Conservation (phyloP, 30 jellyfish, hydroid and myxozoan species). For the Euphysa ruthae region DNA sequence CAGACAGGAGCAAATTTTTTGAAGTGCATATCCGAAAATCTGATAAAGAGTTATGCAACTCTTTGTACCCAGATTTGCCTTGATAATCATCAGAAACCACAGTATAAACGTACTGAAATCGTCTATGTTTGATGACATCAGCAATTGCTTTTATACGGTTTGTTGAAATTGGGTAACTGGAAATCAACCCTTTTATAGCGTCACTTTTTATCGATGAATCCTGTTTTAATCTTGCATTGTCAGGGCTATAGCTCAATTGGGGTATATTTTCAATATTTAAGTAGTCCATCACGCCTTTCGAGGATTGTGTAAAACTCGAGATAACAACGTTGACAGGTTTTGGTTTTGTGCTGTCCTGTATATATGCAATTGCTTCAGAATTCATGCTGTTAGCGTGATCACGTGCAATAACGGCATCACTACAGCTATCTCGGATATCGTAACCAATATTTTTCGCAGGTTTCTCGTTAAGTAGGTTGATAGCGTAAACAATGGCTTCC, state of each 20-base stretch:
- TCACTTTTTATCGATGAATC: neutral
- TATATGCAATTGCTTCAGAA: slow-evolving; percentile 24
- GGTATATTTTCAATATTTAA: slow-evolving; percentile 43
- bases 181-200: slow-evolving; percentile 20
- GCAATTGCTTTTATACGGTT: slow-evolving; percentile 50
- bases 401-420: slow-evolving; percentile 31
- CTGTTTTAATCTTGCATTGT: slow-evolving; percentile 5
- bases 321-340: slow-evolving; percentile 58
- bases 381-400: slow-evolving; percentile 48
- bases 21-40: slow-evolving; percentile 4
- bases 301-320: slow-evolving; percentile 27
- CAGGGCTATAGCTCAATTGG: slow-evolving; percentile 56
- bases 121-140: slow-evolving; percentile 29
- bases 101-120: slow-evolving; percentile 47
- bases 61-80: slow-evolving; percentile 28
- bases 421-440: slow-evolving; percentile 67
- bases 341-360: slow-evolving; percentile 7
- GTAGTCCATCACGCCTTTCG: slow-evolving; percentile 25
- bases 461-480: neutral
- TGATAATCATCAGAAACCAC: slow-evolving; percentile 47
- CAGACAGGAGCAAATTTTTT: neutral
- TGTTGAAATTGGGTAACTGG: slow-evolving; percentile 62
- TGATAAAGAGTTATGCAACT: slow-evolving; percentile 15
- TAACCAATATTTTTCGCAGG: slow-evolving; percentile 49
- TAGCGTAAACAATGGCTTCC: slow-evolving; percentile 14